Conservation (phyloP, 2,888 invertebrate species). For the Drosophila paracracens region DNA sequence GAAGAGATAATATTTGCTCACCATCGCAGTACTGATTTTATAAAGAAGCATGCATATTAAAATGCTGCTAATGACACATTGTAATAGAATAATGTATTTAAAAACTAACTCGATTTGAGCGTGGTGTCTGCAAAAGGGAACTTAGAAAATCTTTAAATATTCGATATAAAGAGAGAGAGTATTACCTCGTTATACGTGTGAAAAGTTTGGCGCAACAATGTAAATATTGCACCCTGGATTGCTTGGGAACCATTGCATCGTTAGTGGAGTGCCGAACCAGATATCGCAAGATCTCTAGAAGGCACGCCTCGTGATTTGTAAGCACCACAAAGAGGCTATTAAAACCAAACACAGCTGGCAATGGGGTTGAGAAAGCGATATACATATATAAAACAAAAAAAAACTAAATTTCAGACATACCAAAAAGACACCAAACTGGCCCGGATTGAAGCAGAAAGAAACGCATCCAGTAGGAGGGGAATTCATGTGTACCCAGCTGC, state of each 20-base stretch:
- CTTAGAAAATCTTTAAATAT: background rate
- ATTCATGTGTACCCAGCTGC: conserved; percentile 53
- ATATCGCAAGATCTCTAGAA: conserved; percentile 67
- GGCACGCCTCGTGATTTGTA: conserved; percentile 64
- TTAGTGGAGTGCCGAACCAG: conserved; percentile 70
- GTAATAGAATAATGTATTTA: conserved; percentile 69
- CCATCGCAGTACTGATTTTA: conserved; percentile 71
- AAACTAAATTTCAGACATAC: conserved; percentile 17
- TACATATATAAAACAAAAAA: background rate
- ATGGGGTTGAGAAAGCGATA: background rate
- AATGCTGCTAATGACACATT: conserved; percentile 68
- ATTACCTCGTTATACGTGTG: conserved; percentile 63
- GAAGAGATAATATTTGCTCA: conserved; percentile 19
- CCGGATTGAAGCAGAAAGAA: conserved; percentile 64
- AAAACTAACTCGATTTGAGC: conserved; percentile 62
- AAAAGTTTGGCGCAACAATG: conserved; percentile 71
- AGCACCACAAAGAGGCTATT: conserved; percentile 76
- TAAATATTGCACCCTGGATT: conserved; percentile 57
- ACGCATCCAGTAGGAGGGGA: conserved; percentile 61
- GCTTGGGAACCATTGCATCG: conserved; percentile 54
- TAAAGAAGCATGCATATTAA: conserved; percentile 77
- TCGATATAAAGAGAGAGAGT: background rate
- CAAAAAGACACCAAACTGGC: conserved; percentile 66
- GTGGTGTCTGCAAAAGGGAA: conserved; percentile 52
- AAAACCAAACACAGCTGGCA: conserved; percentile 68